These are phyloP conservation scores for Noctua comes DNA, from an alignment of 2,888 invertebrate genomes.

Conservation along the genomic window DNA sequence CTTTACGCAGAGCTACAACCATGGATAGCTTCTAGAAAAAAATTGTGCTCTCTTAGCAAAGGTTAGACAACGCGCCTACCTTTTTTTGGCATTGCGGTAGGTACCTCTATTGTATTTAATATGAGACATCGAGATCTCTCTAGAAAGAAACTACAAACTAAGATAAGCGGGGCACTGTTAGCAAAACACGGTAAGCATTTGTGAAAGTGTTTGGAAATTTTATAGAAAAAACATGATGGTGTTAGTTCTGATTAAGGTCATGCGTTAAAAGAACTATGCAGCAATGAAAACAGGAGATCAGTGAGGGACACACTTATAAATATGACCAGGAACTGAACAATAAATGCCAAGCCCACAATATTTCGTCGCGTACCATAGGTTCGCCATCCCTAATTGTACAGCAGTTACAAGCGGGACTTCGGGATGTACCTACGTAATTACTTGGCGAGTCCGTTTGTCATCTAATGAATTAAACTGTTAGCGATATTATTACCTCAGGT, in stretches of 20 bases:
- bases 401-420: conserved; percentile 49
- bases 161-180: neutral
- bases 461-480: conserved; percentile 63
- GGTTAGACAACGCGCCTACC: neutral
- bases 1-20: neutral
- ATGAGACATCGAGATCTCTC: neutral
- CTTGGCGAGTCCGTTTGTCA: conserved; percentile 57
- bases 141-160: neutral
- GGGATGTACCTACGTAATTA: conserved; percentile 55
- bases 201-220: neutral
- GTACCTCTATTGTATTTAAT: neutral
- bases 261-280: neutral
- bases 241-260: neutral
- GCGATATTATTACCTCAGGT: conserved; percentile 45
- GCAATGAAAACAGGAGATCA: neutral
- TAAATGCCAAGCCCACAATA: neutral
- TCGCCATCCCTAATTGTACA: conserved; percentile 21
- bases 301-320: neutral
- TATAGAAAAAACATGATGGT: neutral
- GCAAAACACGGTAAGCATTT: too few relatives aligned
- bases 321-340: neutral
- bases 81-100: neutral
- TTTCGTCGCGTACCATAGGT: neutral
- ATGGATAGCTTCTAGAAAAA: neutral
- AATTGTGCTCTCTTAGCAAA: neutral